A percentile compares a stretch with the other conserved stretches of the same genome.
phyloP scores from a whole-genome alignment of 2,113 vertebrate species.

The Semnopithecus entellus region DNA sequence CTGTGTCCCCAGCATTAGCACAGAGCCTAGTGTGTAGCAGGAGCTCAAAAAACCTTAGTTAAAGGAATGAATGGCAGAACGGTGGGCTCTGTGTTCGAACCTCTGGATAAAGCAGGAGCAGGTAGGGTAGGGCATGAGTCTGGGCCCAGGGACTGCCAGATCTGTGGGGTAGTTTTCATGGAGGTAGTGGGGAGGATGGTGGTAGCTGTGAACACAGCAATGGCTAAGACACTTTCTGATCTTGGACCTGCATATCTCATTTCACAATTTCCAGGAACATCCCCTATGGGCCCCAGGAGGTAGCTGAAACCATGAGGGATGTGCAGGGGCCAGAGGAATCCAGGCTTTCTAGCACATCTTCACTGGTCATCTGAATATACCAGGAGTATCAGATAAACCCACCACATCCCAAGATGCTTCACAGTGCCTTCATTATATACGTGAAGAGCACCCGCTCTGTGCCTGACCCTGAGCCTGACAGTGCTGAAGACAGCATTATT shows the following conservation, averaged over 20 bases:
- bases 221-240: background rate
- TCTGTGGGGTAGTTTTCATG: background rate
- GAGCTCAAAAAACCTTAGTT: too few species aligned
- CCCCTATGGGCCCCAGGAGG: background rate
- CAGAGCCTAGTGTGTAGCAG: background rate
- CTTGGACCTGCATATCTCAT: background rate
- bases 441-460: background rate
- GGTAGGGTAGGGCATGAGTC: background rate
- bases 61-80: background rate
- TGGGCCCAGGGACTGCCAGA: too few species aligned
- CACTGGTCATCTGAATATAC: background rate
- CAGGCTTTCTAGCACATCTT: background rate
- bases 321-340: background rate
- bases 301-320: background rate
- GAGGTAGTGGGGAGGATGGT: accelerated
- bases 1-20: background rate
- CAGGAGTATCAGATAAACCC: background rate
- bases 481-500: too few species aligned
- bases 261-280: background rate
- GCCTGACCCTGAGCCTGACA: too few species aligned
- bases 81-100: background rate
- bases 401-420: background rate
- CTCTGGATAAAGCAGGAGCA: background rate
- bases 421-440: background rate
- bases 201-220: background rate